Evolutionary conservation across 1,140 invertebrate genomes (phyloP), one percentile per base, ranked within the genome.

Genomic region (Drosophila tsacasi): DNA sequence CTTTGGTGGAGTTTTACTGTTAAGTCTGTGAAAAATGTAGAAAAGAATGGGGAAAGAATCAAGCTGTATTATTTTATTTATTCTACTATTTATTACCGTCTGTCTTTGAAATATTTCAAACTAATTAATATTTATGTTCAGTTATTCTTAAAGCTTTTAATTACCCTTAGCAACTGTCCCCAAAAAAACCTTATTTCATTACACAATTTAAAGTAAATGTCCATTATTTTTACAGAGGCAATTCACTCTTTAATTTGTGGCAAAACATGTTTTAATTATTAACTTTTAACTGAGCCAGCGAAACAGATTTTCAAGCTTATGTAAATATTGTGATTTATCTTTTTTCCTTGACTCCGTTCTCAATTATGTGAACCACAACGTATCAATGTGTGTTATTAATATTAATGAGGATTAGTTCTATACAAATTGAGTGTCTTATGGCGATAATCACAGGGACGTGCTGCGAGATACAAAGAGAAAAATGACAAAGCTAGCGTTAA

Each of bases 251-350:
- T 32, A 30, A 19, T 54, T 63, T 25, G 12, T 19, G 12, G 32
- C 23, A n/a, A 63, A 63, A 39, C 23, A 17, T 27, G 13, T 63
- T 58, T 63, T 58, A 60, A 30, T 64, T 60, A 60, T 35, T 40
- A 17, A 30, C 17, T 60, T 40, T 19, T 17, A 19, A 13, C 25
- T 10, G 1, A 23, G 32, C 15, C 9, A 39, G 21, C 32, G 23
- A 42, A 65, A 23, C 12, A 1, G 19, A 65, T 61, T 61, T 62
- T 32, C 15, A 32, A 19, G 27, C n/a, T 30, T 64, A 59, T 59
- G 35, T 37, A 21, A 60, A 64, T 60, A 27, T 12, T 21, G 32
- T 32, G 27, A 60, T 30, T 64, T 55, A 8, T 55, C 8, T 5
- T 17, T 25, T 19, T 19, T 19, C 62, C 62, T 65, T 65, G 55